Evolutionary conservation across 2,888 invertebrate genomes (phyloP).

Genomic region (Drosophila paramelanica): DNA sequence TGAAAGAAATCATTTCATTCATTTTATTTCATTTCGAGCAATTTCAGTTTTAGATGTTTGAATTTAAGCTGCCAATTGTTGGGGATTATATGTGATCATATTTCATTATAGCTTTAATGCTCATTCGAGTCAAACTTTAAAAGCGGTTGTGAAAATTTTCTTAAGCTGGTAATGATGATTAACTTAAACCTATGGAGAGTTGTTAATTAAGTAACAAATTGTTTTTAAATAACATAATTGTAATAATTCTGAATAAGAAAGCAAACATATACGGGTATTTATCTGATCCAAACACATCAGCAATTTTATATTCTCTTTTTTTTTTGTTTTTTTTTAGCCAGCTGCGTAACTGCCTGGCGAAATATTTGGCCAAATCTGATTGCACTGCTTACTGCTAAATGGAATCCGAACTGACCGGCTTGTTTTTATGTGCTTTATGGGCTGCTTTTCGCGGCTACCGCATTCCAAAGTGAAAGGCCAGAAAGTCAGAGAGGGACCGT

Average conservation of each 20-base stretch:
- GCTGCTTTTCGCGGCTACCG: conserved; percentile 67
- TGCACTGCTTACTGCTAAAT: conserved; percentile 57
- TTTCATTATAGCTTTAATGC: background rate
- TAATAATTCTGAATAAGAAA: background rate
- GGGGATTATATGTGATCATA: background rate
- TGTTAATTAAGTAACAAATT: background rate
- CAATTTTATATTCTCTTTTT: conserved; percentile 10
- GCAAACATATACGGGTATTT: background rate
- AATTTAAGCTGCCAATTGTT: background rate
- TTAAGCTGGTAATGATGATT: too few species aligned
- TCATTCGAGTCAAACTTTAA: background rate
- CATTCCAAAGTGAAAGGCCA: conserved; percentile 75
- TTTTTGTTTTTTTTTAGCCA: background rate
- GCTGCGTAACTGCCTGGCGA: conserved; percentile 21
- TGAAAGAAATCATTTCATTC: conserved; percentile 5
- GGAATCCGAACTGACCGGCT: conserved; percentile 56
- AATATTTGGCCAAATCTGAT: conserved; percentile 62
- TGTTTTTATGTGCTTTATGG: conserved; percentile 58
- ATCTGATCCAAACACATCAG: conserved; percentile 8
- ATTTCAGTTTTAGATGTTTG: conserved; percentile 15
- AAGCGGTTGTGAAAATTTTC: background rate
- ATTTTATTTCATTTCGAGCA: conserved; percentile 8
- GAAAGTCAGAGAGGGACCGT: conserved; percentile 42
- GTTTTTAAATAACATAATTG: background rate
- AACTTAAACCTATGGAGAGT: background rate